These are phyloP conservation scores for Epinotia demarniana DNA, from an alignment of 2,888 invertebrate species.

Conservation along the genomic window DNA sequence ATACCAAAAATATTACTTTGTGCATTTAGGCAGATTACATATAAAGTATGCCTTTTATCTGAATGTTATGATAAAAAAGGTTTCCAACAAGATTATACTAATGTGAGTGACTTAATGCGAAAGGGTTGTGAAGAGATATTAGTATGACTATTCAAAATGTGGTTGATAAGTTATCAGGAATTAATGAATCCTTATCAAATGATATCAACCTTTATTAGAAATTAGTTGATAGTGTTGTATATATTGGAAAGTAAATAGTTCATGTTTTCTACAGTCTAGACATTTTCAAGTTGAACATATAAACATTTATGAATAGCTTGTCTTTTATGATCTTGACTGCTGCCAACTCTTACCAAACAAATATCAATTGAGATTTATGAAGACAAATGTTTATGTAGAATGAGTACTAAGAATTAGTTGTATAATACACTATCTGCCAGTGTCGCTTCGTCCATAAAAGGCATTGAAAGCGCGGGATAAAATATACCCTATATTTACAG, in stretches of 20 bases:
- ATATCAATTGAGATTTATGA: too few species aligned
- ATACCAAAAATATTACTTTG: not conserved
- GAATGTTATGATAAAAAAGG: not conserved
- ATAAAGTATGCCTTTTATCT: not conserved
- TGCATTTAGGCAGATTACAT: not conserved
- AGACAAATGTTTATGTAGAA: too few species aligned
- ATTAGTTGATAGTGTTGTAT: not conserved
- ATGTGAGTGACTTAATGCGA: not conserved
- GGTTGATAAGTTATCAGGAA: not conserved
- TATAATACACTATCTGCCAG: too few species aligned
- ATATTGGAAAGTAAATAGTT: not conserved
- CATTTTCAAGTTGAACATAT: not conserved
- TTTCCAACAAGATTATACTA: not conserved
- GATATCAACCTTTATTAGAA: not conserved
- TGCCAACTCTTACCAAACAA: too few species aligned
- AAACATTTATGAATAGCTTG: too few species aligned
- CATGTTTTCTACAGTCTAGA: not conserved
- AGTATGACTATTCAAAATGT: not conserved
- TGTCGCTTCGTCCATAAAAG: too few species aligned
- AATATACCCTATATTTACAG: too few species aligned
- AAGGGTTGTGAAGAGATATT: not conserved
- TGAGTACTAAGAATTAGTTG: too few species aligned
- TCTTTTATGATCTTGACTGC: too few species aligned
- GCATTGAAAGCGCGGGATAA: too few species aligned
- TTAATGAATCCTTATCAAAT: constrained; percentile 5